Evolutionary conservation across 1,140 invertebrate species (phyloP).

Genomic region (Lethrus apterus): DNA sequence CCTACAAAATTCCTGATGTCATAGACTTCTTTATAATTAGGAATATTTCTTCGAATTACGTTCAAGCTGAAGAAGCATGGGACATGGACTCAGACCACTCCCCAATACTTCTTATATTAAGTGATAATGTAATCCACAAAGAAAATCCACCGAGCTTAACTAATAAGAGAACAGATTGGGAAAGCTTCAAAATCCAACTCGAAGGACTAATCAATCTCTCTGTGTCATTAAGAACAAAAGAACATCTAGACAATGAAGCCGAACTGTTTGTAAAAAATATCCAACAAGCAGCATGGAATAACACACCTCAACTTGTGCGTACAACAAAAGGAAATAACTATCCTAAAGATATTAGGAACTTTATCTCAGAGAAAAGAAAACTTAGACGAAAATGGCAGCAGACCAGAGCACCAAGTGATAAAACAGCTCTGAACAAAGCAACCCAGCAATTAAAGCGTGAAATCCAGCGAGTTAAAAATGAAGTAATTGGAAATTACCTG

Average conservation of each 20-base stretch:
- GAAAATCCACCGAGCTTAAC: background rate
- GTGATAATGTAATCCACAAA: conserved; percentile 10
- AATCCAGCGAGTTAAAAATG: too few species aligned
- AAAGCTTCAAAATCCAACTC: background rate
- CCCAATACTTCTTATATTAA: conserved; percentile 22
- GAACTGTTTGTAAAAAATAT: conserved; percentile 5
- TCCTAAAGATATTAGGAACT: conserved; percentile 3
- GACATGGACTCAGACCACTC: conserved; percentile 29
- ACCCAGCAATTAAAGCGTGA: too few species aligned
- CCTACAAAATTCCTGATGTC: conserved; percentile 34
- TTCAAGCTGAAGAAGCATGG: conserved; percentile 12
- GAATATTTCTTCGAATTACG: conserved; percentile 15
- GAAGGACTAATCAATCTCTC: background rate
- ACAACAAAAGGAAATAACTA: conserved; percentile 1
- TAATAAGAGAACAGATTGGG: conserved; percentile 13
- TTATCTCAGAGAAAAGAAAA: conserved; percentile 12
- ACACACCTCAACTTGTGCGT: background rate
- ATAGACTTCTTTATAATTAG: conserved; percentile 35
- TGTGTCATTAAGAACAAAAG: conserved; percentile 6
- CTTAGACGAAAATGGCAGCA: conserved; percentile 10
- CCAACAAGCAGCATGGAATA: conserved; percentile 4
- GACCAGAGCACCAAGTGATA: conserved; percentile 3
- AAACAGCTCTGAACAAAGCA: conserved; percentile 1
- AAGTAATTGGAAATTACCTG: too few species aligned
- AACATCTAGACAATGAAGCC: conserved; percentile 8